Conservation (phyloP, 2,797 vertebrate genomes). For the Tapirus indicus region DNA sequence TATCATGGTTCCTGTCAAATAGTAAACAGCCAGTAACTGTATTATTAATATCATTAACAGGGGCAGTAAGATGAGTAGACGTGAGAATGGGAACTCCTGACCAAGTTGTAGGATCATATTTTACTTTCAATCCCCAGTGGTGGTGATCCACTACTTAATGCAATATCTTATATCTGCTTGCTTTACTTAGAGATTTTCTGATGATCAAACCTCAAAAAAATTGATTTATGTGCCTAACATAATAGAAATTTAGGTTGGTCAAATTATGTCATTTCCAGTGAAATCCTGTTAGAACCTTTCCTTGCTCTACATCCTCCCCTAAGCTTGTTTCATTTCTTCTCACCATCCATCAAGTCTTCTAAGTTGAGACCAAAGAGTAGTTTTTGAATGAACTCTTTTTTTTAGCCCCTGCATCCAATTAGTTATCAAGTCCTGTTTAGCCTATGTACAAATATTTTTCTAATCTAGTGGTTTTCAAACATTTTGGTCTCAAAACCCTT, state of each 20-base stretch:
- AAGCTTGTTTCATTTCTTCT: not conserved
- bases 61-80: not conserved
- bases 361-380: conserved; percentile 4
- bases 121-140: conserved; percentile 23
- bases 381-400: conserved; percentile 47
- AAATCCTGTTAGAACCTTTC: not conserved
- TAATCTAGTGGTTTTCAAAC: not conserved
- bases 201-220: not conserved
- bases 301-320: not conserved
- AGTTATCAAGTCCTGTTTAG: conserved; percentile 1
- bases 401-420: not conserved
- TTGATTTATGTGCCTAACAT: not conserved
- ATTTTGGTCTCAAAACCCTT: conserved; percentile 17
- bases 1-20: not conserved
- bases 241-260: not conserved
- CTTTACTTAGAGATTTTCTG: conserved; percentile 58
- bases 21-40: not conserved
- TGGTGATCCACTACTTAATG: conserved; percentile 26
- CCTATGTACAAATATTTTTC: conserved; percentile 31
- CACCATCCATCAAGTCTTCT: not conserved
- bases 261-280: conserved; percentile 20
- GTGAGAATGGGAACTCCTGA: not conserved
- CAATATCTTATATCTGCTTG: not conserved
- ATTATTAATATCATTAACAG: not conserved
- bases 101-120: not conserved